Conservation (phyloP, 2,113 vertebrate genomes). For the Sylvilagus bachmani region DNA sequence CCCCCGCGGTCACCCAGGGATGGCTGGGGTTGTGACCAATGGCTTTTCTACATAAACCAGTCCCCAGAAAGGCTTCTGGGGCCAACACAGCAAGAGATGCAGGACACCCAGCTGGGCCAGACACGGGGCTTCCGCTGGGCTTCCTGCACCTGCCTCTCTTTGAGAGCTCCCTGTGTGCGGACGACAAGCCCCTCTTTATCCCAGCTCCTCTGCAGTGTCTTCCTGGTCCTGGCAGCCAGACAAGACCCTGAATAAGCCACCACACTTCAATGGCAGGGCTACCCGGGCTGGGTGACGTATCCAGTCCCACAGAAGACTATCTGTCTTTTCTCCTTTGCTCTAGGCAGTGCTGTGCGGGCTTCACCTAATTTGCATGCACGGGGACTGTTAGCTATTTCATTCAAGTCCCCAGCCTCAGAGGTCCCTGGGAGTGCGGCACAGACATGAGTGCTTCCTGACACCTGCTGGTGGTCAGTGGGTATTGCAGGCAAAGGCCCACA, state of each 20-base stretch:
- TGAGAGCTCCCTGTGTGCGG: constrained; percentile 65
- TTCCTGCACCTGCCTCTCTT: constrained; percentile 71
- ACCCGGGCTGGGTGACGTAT: background rate
- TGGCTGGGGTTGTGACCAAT: background rate
- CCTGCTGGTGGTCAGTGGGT: background rate
- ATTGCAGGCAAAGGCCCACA: constrained; percentile 67
- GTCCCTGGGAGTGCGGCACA: background rate
- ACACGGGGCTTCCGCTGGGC: background rate
- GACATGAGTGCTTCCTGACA: constrained; percentile 30
- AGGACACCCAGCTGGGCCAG: background rate
- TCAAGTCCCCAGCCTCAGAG: background rate
- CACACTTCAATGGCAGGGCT: background rate
- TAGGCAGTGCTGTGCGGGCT: background rate
- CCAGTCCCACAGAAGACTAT: constrained; percentile 11
- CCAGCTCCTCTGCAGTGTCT: constrained; percentile 17
- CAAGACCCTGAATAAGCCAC: constrained; percentile 51
- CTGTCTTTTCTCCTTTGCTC: constrained; percentile 46
- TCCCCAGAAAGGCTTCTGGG: background rate
- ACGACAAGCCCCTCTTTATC: constrained; percentile 75
- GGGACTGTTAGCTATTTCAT: constrained; percentile 1
- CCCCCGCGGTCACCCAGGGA: background rate
- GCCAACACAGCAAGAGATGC: background rate
- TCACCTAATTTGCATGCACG: constrained; percentile 45
- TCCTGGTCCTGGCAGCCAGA: constrained; percentile 66
- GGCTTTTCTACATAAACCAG: background rate